Percentiles rank a stretch among this genome's conserved stretches.
Conservation (phyloP, 2,797 vertebrate genomes). For the Odontamblyopus rebecca region DNA sequence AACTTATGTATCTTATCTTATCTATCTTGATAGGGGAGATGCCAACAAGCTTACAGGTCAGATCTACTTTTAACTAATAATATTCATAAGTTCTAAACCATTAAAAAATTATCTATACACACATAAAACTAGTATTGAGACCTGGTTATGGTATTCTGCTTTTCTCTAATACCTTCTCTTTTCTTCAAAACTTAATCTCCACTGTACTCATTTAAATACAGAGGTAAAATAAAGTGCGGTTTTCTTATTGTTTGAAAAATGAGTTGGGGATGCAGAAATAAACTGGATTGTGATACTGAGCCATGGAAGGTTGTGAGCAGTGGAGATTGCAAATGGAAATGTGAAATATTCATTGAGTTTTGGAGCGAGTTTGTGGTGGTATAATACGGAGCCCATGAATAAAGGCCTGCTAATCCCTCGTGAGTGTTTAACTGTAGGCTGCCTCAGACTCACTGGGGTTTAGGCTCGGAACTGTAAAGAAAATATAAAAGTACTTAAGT, state of each 20-base stretch:
- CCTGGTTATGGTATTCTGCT: not conserved
- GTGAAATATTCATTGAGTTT: conserved; percentile 76
- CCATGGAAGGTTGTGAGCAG: conserved; percentile 47
- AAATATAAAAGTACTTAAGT: conserved; percentile 36
- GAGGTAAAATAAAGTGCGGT: conserved; percentile 35
- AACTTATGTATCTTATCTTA: no score
- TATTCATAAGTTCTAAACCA: not conserved
- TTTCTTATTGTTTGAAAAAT: conserved; percentile 25
- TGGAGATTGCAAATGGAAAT: conserved; percentile 69
- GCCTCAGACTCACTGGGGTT: conserved; percentile 46
- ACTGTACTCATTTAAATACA: conserved; percentile 27
- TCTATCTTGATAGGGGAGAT: no score
- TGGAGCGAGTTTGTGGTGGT: conserved; percentile 57
- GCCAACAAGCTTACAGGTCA: no score
- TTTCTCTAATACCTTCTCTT: not conserved
- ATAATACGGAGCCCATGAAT: conserved; percentile 66
- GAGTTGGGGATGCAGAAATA: conserved; percentile 19
- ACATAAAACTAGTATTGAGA: not conserved
- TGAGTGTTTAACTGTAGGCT: conserved; percentile 67
- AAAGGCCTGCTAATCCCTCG: conserved; percentile 73
- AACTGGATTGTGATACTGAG: conserved; percentile 39
- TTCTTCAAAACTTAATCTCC: conserved; percentile 5
- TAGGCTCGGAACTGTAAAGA: conserved; percentile 48
- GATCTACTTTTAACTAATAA: no score
- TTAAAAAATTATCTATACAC: not conserved